Evolutionary conservation across 2,113 vertebrate species (phyloP), one percentile per base, ranked within the genome.

Genomic region (Campylorhamphus procurvoides): DNA sequence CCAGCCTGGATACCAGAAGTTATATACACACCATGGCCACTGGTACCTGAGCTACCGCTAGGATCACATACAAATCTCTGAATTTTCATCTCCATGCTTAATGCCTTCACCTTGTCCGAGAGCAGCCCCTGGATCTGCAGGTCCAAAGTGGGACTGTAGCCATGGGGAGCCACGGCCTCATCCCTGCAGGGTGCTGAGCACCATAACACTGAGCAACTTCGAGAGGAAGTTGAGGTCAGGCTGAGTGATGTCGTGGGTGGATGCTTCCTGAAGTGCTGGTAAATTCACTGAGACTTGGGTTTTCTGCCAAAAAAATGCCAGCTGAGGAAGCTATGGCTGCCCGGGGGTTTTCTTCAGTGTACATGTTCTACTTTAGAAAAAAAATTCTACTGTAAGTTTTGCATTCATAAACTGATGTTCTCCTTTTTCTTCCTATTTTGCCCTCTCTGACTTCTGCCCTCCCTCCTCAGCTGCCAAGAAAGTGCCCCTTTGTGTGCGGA

Each of bases 301-400:
- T 96, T 95, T 95, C 93, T 97, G 98, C 96, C 97, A 98, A 98
- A 89, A 88, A 96, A 97, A 97, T 1, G 50, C 84, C 97, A 96
- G 83, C 81, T 84, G 59, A 95, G 73, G 90, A 96, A 97, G 87
- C 96, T 96, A 95, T 44, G 74, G 93, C 86, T 40, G 92, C 97
- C 96, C 5, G 10, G 86, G 84, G 96, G 91, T 96, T 96, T 96
- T 96, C 75, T 97, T 91, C 92, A 96, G 91, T 87, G 93, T 94
- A 87, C 87, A 83, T 64, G 37, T 81, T 97, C 96, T 94, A 88
- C 87, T 95, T 68, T 52, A 79, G 73, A 96, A 93, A 92, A 85
- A 55, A 86, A 92, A 52, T 49, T 73, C 87, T 95, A 96, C 97
- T 98, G 95, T 98, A 98, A 96, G 93, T 97, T 98, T 97, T 97